Evolutionary conservation across 2,797 vertebrate species (phyloP).

Genomic region (Thamnophis elegans): DNA sequence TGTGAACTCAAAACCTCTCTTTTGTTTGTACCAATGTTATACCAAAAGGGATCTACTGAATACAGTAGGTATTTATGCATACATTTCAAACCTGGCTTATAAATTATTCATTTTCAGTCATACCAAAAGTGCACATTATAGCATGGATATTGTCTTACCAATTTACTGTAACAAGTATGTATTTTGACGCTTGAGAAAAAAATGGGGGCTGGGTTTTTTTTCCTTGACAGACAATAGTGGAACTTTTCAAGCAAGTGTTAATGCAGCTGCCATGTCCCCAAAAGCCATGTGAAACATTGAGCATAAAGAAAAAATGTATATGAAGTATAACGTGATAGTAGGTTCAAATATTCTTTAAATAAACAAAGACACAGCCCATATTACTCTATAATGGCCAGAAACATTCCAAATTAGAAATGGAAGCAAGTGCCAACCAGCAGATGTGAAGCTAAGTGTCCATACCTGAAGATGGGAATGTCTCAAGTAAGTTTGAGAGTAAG

Average conservation of each 20-base stretch:
- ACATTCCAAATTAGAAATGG: constrained; percentile 51
- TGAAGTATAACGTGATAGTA: constrained; percentile 62
- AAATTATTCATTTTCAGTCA: constrained; percentile 66
- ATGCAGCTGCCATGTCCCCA: constrained; percentile 52
- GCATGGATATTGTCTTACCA: constrained; percentile 63
- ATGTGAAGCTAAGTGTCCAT: constrained; percentile 44
- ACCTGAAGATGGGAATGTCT: constrained; percentile 22
- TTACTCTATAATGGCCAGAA: constrained; percentile 40
- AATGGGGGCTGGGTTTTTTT: constrained; percentile 22
- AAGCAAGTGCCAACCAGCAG: constrained; percentile 40
- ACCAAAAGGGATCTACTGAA: constrained; percentile 47
- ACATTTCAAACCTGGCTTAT: constrained; percentile 66
- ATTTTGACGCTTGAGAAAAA: constrained; percentile 56
- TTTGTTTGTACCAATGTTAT: constrained; percentile 39
- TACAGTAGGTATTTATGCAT: constrained; percentile 63
- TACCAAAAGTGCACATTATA: constrained; percentile 61
- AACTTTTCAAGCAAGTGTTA: constrained; percentile 60
- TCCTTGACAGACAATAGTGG: constrained; percentile 48
- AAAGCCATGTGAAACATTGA: constrained; percentile 56
- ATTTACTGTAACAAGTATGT: constrained; percentile 64
- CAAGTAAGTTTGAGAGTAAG: not conserved
- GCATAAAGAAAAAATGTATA: constrained; percentile 56
- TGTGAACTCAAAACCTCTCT: constrained; percentile 31
- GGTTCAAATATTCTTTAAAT: constrained; percentile 47
- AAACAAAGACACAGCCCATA: constrained; percentile 33